Evolutionary conservation across 2,113 vertebrate species (phyloP).

Genomic region (Paracanthobrama guichenoti): DNA sequence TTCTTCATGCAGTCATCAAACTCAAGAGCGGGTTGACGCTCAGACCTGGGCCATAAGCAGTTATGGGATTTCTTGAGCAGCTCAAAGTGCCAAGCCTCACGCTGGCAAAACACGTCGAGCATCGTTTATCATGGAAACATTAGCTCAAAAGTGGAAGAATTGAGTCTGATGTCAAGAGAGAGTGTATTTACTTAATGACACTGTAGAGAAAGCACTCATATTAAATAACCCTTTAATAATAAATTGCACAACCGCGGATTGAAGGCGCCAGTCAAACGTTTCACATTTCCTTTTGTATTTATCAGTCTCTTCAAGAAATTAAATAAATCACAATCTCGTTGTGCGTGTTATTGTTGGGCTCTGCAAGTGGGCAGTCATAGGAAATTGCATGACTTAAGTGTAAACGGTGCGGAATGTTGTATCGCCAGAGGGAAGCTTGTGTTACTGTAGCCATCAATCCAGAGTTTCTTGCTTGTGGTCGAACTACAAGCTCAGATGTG

Average conservation of each 20-base stretch:
- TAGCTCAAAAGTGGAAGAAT: conserved; percentile 34
- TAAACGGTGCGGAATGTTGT: neutral
- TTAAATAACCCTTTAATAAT: conserved; percentile 39
- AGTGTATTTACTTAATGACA: conserved; percentile 16
- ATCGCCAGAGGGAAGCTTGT: conserved; percentile 38
- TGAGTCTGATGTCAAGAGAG: conserved; percentile 25
- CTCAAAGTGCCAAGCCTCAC: conserved; percentile 3
- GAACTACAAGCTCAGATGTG: neutral
- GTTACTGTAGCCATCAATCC: conserved; percentile 13
- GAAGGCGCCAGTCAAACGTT: conserved; percentile 8
- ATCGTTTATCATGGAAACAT: conserved; percentile 27
- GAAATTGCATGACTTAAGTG: conserved; percentile 37
- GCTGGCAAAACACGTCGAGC: conserved; percentile 9
- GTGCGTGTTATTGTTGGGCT: conserved; percentile 29
- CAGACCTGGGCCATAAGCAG: conserved; percentile 35
- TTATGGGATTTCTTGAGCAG: conserved; percentile 20
- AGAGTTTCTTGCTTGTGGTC: conserved; percentile 6
- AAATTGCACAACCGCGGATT: conserved; percentile 10
- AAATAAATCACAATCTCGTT: neutral
- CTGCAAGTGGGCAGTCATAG: conserved; percentile 17
- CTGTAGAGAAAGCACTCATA: conserved; percentile 24
- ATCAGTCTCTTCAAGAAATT: conserved; percentile 45
- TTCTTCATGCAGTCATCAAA: conserved; percentile 43
- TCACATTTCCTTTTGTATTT: conserved; percentile 16
- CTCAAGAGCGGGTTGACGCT: conserved; percentile 24